Percentiles rank a stretch among this genome's conserved stretches.
These are phyloP conservation scores for Terrapene triunguis DNA, from an alignment of 2,113 vertebrate genomes.

Conservation along the genomic window DNA sequence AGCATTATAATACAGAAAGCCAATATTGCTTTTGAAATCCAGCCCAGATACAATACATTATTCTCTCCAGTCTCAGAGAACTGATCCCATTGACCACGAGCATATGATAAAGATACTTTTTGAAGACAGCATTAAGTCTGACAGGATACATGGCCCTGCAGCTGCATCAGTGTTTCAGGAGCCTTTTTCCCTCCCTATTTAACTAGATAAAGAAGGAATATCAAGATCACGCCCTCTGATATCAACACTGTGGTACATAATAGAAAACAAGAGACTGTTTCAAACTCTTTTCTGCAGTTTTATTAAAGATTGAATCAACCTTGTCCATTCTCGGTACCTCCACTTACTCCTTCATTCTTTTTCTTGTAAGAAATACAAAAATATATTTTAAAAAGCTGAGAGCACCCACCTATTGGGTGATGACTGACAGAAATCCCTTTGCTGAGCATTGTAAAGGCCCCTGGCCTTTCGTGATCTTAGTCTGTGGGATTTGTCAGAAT, in stretches of 20 bases:
- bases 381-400: conserved; percentile 2
- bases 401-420: not conserved
- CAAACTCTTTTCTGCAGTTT: not conserved
- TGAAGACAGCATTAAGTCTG: not conserved
- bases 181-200: not conserved
- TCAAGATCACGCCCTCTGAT: not conserved
- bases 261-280: conserved; percentile 11
- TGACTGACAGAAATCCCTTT: conserved; percentile 60
- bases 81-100: not conserved
- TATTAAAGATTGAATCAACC: conserved; percentile 38
- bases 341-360: not conserved
- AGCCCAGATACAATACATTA: not conserved
- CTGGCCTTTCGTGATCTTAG: conserved; percentile 50
- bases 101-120: not conserved
- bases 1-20: not conserved
- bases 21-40: conserved; percentile 9
- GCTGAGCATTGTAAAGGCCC: conserved; percentile 17
- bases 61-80: not conserved
- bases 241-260: not conserved
- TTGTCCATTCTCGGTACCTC: not conserved
- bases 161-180: not conserved
- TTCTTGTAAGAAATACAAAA: not conserved
- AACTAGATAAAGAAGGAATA: not conserved
- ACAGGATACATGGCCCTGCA: not conserved
- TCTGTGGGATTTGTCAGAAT: conserved; percentile 53